A percentile compares a stretch with the other conserved stretches of the same genome.
phyloP scores from a whole-genome alignment of 2,888 invertebrate species.

The Sclerodermus sp. region DNA sequence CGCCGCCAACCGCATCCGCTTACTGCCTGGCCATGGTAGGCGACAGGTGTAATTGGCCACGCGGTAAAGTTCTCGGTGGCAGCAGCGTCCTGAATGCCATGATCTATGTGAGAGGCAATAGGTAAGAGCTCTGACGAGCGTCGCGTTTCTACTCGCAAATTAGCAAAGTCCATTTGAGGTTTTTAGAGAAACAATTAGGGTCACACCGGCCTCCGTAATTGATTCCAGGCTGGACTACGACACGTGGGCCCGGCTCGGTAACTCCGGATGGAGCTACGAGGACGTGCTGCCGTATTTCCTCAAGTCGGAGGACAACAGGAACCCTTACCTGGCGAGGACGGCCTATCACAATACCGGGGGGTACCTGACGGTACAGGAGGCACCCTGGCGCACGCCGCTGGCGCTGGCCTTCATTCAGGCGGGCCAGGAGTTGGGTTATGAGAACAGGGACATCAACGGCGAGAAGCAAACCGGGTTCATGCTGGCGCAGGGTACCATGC shows the following conservation, averaged over 20 bases:
- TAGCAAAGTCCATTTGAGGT: no score
- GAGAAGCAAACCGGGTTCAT: constrained; percentile 84
- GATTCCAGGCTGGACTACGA: constrained; percentile 70
- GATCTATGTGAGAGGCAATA: constrained; percentile 88
- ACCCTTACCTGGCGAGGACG: constrained; percentile 76
- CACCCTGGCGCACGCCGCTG: constrained; percentile 81
- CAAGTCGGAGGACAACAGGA: constrained; percentile 86
- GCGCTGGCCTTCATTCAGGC: constrained; percentile 82
- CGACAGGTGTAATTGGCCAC: constrained; percentile 87
- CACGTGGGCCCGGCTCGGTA: constrained; percentile 80
- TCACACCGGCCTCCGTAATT: no score
- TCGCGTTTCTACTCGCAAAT: not conserved
- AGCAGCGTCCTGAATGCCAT: constrained; percentile 87
- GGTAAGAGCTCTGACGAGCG: constrained; percentile 55
- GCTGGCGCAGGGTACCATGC: constrained; percentile 81
- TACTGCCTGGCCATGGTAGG: constrained; percentile 87
- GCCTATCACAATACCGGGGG: constrained; percentile 79
- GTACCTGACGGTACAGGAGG: constrained; percentile 80
- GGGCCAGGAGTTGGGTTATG: constrained; percentile 80
- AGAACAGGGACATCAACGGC: constrained; percentile 79
- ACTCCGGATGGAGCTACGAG: constrained; percentile 83
- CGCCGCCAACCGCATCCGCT: constrained; percentile 75
- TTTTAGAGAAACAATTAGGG: no score
- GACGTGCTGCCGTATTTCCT: constrained; percentile 81
- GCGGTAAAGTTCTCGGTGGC: constrained; percentile 90